These are phyloP conservation scores for Stenchaetothrips biformis DNA, from an alignment of 2,888 invertebrate genomes.

Conservation along the genomic window DNA sequence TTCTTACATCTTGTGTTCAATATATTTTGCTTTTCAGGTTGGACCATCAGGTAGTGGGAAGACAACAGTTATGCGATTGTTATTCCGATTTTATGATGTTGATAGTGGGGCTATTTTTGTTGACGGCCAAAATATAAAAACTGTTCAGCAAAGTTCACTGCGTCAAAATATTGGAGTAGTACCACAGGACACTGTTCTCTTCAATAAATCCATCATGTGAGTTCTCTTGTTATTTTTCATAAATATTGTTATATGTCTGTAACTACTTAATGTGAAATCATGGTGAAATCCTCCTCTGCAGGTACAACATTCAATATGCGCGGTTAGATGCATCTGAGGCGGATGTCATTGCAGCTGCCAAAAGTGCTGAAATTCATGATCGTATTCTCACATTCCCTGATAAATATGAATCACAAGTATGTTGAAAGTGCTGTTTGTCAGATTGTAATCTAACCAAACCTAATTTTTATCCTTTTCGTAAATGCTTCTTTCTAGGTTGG, in stretches of 20 bases:
- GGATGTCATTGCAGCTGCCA: constrained; percentile 84
- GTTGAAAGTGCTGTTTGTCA: background rate
- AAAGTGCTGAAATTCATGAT: constrained; percentile 90
- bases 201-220: constrained; percentile 77
- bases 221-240: constrained; percentile 25
- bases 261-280: constrained; percentile 1
- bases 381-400: constrained; percentile 87
- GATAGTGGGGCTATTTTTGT: constrained; percentile 79
- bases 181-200: constrained; percentile 94
- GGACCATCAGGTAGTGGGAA: constrained; percentile 91
- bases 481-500: constrained; percentile 62
- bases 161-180: constrained; percentile 86
- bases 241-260: constrained; percentile 5
- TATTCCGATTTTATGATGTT: constrained; percentile 96
- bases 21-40: constrained; percentile 52
- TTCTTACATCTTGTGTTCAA: constrained; percentile 9
- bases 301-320: constrained; percentile 93
- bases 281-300: constrained; percentile 42
- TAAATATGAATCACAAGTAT: constrained; percentile 73
- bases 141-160: constrained; percentile 78
- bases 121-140: constrained; percentile 83
- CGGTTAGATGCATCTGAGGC: constrained; percentile 68
- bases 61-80: constrained; percentile 87
- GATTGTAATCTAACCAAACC: background rate
- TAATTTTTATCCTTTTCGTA: constrained; percentile 1